Evolutionary conservation across 2,113 vertebrate genomes (phyloP), one percentile per base, ranked within the genome.

Genomic region (Nothobranchius kuhntae): DNA sequence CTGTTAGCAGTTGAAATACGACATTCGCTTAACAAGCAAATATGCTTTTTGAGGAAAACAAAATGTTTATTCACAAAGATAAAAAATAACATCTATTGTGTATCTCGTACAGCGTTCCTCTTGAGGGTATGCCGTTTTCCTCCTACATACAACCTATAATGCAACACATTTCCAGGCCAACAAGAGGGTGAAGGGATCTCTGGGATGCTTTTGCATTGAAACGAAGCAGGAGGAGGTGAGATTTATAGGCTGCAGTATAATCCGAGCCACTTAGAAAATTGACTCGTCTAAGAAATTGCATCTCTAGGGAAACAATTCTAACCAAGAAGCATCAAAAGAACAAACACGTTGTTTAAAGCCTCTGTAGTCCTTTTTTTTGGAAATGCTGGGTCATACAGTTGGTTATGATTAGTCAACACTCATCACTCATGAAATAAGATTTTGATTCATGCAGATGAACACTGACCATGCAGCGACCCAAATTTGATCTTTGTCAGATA

Each of bases 121-220:
- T 61, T 64, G 63, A 21, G 61, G 52, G 15, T 12, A 0, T 68
- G 73, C 80, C 67, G 81, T 63, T 65, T 74, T 42, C 13, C 42
- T 44, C 47, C 24, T 63, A 26, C n/a, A 52, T 59, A 60, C 45
- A 77, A 83, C 87, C 58, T 45, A 86, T 84, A 80, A 88, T 84
- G 58, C 50, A 80, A 72, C 40, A 56, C 55, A 55, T 14, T 51
- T 44, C 79, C 74, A 53, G 64, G 67, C 75, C 79, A 63, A 57
- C 4, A 11, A 7, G 17, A 2, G 36, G 48, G 42, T 36, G n/a
- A 60, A 1, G 13, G 17, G 61, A 70, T 45, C 53, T 58, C 52
- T 72, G 63, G 85, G 80, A 80, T 51, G 61, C 40, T 26, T 80
- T 85, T 75, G 21, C 21, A 21, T 21, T 21, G 21, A 21, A 21